Evolutionary conservation across 2,113 vertebrate species (phyloP), one percentile per base, ranked within the genome.

Genomic region (Vireo altiloquus): DNA sequence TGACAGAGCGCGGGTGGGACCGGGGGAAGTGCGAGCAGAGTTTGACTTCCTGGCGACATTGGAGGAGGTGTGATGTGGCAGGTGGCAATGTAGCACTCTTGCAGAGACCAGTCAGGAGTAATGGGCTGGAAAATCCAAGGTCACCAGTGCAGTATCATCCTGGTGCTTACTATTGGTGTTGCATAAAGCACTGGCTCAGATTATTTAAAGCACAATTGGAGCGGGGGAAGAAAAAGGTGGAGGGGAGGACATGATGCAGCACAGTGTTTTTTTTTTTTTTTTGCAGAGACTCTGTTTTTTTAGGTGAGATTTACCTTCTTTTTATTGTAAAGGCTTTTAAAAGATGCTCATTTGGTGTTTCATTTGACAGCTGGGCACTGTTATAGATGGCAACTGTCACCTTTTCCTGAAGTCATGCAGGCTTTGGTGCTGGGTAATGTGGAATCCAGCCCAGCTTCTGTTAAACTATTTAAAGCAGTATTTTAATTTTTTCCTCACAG

Each of bases 111-210:
- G 79, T 75, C 92, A 71, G 93, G 92, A 96, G 93, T 93, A 96
- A 95, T 92, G 94, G 88, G 68, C 90, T 96, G 92, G 89, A 95
- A 96, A 97, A 96, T 92, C 56, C 92, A 96, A 96, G 93, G 95
- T 97, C 82, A 96, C 60, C 56, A 83, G 82, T 65, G 72, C 92
- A 65, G 65, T 37, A 56, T 82, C 56, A 63, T 80, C 68, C 71
- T 25, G 68, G 76, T 60, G 52, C 74, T 85, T 76, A 12, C 61
- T 87, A 3, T 4, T 68, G 78, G 31, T 52, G 24, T 31, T 54
- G 63, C 60, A 75, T 83, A 82, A 81, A 94, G 42, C 27, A 12
- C 10, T 12, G 53, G 12, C 72, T 78, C n/a, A 23, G 59, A 44
- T 47, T 90, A 74, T 88, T 93, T 86, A 82, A 87, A 90, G 63